Conservation (phyloP, 2,888 invertebrate genomes). For the Oxystoma pomonae region DNA sequence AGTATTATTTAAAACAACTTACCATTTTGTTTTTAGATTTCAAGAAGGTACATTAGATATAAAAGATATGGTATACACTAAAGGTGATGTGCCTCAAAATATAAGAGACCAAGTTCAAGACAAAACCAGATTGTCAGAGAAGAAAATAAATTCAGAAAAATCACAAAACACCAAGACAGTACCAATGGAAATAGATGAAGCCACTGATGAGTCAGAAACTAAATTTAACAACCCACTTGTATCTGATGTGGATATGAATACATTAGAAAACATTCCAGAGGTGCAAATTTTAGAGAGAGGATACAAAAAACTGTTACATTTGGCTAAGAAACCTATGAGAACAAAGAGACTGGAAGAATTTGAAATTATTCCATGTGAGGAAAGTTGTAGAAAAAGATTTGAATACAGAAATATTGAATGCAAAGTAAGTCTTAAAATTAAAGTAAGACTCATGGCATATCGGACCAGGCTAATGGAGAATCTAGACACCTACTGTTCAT, state of each 20-base stretch:
- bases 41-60: constrained; percentile 37
- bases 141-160: background rate
- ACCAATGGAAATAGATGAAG: background rate
- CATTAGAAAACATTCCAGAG: background rate
- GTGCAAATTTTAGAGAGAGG: constrained; percentile 22
- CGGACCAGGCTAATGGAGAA: too few relatives aligned
- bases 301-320: constrained; percentile 34
- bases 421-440: constrained; percentile 25
- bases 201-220: too few relatives aligned
- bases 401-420: constrained; percentile 35
- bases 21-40: constrained; percentile 22
- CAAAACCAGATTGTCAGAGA: background rate
- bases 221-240: too few relatives aligned
- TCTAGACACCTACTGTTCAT: too few relatives aligned
- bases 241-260: background rate
- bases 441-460: too few relatives aligned
- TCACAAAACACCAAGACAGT: background rate
- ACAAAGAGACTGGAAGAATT: constrained; percentile 27
- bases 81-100: background rate
- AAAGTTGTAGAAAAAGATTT: constrained; percentile 28
- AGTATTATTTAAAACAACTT: too few relatives aligned
- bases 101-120: too few relatives aligned
- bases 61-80: constrained; percentile 30
- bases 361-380: constrained; percentile 24
- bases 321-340: constrained; percentile 35